Base-by-base conservation (phyloP, 2,113 vertebrate species). In the Hassar affinis region DNA sequence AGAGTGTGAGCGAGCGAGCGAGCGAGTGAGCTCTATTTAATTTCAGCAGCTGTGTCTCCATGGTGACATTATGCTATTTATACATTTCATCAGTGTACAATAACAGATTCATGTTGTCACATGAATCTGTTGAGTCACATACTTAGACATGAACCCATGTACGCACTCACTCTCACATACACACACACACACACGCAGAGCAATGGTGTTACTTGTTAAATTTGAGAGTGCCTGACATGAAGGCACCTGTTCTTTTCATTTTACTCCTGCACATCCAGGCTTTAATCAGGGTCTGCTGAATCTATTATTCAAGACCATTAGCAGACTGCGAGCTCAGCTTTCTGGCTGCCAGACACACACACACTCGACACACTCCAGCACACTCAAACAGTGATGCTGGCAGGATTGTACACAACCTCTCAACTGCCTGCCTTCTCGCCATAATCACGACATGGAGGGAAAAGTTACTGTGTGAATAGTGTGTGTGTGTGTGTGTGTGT, bases 261-360 rank as follows among this genome's bases (percentile, higher is more conserved):
- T 80, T 22, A 22, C 54, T 79, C 59, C 35, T 49, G 35, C 62
- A 62, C 74, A 76, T 66, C 18, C 56, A 77, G 42, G 33, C 57
- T 82, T 86, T 86, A 79, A 83, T 86, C 77, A 76, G 71, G 77
- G 47, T 25, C 68, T 51, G 83, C 62, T 81, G 62, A n/a, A 87
- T 84, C n/a, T 61, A 78, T 81, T 84, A 84, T 81, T 81, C 62
- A 84, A 71, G 62, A 81, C 61, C 56, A 38, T 80, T 84, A 84
- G 56, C 49, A 42, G 59, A 35, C n/a, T 76, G 52, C 14, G 27
- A 47, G 52, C 49, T 45, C 56, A 64, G 77, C 38, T 62, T 78
- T 42, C 30, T 78, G 49, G 72, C 42, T 11, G 9, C 49, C 62
- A 83, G 12, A 42, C 38, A 77, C 45, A 77, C 74, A 56, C 51